Evolutionary conservation across 1,140 invertebrate species (phyloP), one percentile per base, ranked within the genome.

Genomic region (Ooceraea biroi): DNA sequence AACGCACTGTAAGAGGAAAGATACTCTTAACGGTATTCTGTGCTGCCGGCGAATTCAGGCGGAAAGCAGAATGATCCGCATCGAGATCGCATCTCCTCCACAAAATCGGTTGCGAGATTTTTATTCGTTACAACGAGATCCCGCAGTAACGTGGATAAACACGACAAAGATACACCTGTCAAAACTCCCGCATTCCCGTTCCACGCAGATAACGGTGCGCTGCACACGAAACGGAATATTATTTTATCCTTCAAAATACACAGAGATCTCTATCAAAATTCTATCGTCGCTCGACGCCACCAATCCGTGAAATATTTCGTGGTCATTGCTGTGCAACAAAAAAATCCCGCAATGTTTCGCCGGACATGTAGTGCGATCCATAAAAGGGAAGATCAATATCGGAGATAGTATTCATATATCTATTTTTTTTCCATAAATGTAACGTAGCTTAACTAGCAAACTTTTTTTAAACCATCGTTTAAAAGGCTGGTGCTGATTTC

Each of bases 81-180:
- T 44, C 36, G 73, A 78, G 63, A 78, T 57, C 65, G 65, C 30
- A 17, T 36, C 27, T 58, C 52, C 66, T 78, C 36, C 22, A 2
- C 65, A 22, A 71, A 80, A 80, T 80, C 65, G 52, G 50, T 58
- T 30, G 65, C 36, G 17, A 55, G 65, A 80, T 80, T 80, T 80
- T 57, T 71, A 71, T 80, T 50, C 65, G 76, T 71, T 80, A 80
- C 50, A 50, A 80, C 44, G 36, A 36, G 66, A 84, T 63, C 71
- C 83, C 66, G 52, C 77, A 57, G 78, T 58, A 63, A 74, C 52
- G 57, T 36, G 85, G 73, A 83, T 88, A 87, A 90, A 90, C 76
- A 89, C 76, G 82, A 19, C 71, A 85, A 68, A 86, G 85, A 85
- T 89, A 89, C 58, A 65, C 61, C 68, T 36, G 82, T 73, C 82